Base-by-base conservation (phyloP, 2,888 invertebrate species). In the Aphidius colemani region DNA sequence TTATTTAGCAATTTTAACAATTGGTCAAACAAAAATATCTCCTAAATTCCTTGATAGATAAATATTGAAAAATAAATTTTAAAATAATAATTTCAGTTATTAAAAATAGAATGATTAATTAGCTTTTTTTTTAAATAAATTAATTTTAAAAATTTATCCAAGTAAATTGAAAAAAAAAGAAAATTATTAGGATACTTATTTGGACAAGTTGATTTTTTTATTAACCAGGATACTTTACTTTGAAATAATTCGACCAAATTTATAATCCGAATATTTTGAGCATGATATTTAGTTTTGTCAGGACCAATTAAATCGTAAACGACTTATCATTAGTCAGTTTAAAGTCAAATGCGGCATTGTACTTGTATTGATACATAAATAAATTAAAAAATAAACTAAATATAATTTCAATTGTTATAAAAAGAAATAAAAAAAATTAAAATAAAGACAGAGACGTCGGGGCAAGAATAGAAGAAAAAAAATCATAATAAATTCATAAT, bases 261-360 rank as follows among this genome's bases (percentile, higher is more conserved):
- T 18, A 18, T 18, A 18, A 18, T 18, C 13, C 13, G 13, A 18
- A 18, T 18, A 57, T 44, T 10, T 43, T 13, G 45, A 39, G 1
- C 13, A 44, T 30, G 45, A 44, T 30, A 44, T 18, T 62, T 70
- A 66, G 51, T 74, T 73, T 71, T 67, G 74, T 73, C 74, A 75
- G 75, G 77, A 76, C 76, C 78, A 77, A 78, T 74, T 74, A 67
- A 70, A 74, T 71, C 70, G 62, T 69, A 73, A 77, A 73, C 65
- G 66, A 74, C 70, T 63, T 72, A 72, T 71, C 66, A 69, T 62
- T 75, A 72, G 74, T 70, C 72, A 70, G 71, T 71, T 66, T 70
- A 64, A 68, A 63, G 59, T 66, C 70, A 72, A 69, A 69, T 44
- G 73, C 77, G 74, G 74, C 73, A 73, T 72, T 72, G 72, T 76